Evolutionary conservation across 1,140 invertebrate species (phyloP), one percentile per base, ranked within the genome.

Genomic region (Neocloeon triangulifer): DNA sequence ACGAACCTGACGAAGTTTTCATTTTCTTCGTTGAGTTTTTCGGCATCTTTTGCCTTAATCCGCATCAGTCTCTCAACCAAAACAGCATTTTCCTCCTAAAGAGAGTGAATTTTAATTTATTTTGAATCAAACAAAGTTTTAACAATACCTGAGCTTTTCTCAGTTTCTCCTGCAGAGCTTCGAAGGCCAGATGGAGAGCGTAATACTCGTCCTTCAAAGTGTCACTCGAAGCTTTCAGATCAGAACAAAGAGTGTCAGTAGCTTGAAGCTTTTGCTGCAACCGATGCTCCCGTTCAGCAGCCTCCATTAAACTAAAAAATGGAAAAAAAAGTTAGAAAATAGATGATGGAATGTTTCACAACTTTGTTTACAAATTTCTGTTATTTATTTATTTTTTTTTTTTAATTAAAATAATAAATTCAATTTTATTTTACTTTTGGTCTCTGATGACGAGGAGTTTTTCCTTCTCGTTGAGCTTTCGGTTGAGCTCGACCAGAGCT

Each of bases 1-100:
- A 62, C 68, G 68, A 64, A 80, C 76, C 73, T 79, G 37, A 86
- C 53, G 50, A 84, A 80, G 50, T 76, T 75, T 56, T 91, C 85
- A 62, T 91, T 91, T 55, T 91, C 84, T 57, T 82, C 75, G 48
- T 91, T 91, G 65, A 91, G 67, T 55, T 75, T 76, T 46, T 94
- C 86, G 8, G 86, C 89, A 64, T 91, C 85, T 57, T 79, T 78
- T 10, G 79, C 69, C 62, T 94, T 94, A 42, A 82, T 78, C 37
- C 73, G 74, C 50, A 94, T 86, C 42, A 88, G 67, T 34, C 82
- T 61, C 29, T 85, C 76, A 20, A 95, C 62, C 22, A 95, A 55
- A 38, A 82, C 71, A 19, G 69, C 61, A 61, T 94, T 89, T 59
- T 94, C 86, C 48, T 85, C 75, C 72, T 91, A 56, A 26, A 70